Base-by-base conservation (phyloP, 2,888 invertebrate species). In the Endomychus coccineus region DNA sequence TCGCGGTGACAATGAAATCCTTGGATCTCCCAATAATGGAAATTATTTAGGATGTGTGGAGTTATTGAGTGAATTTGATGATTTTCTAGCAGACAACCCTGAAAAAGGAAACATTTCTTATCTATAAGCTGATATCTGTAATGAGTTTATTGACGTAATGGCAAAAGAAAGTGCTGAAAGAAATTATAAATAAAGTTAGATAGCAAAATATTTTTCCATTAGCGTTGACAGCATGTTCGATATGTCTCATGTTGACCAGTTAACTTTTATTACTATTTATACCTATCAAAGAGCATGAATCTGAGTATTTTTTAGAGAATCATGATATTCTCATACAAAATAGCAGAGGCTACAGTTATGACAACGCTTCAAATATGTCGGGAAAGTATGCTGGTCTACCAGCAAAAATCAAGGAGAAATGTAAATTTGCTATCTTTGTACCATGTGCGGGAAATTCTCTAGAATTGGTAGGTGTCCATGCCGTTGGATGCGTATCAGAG, bases 141-240 rank as follows among this genome's bases (percentile, higher is more conserved):
- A 56, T 33, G 52, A 58, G 43, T 54, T 58, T 44, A 52, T 54
- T 47, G 37, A 52, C 6, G 25, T 56, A 40, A 57, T 59, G 51
- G 52, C 50, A 43, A 42, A 31, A 51, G 34, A 45, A 50, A 33
- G 48, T 52, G 13, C 19, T 36, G 27, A 47, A 44, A 36, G 43
- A 12, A 16, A 52, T 19, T 19, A 19, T 19, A 19, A 19, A 19
- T 19, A 19, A 19, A 19, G 21, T 19, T 19, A 19, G n/a, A 19
- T 19, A n/a, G n/a, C n/a, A n/a, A n/a, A n/a, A n/a, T n/a, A n/a
- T n/a, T n/a, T n/a, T n/a, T n/a, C n/a, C 21, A 19, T 6, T 19
- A 19, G 21, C 21, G 21, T 19, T 19, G 21, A 19, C 21, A 19
- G 21, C 9, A 19, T n/a, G 21, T n/a, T n/a, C 21, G 21, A 19